phyloP scores from a whole-genome alignment of 2,113 vertebrate species.

The Hydrochoerus hydrochaeris region DNA sequence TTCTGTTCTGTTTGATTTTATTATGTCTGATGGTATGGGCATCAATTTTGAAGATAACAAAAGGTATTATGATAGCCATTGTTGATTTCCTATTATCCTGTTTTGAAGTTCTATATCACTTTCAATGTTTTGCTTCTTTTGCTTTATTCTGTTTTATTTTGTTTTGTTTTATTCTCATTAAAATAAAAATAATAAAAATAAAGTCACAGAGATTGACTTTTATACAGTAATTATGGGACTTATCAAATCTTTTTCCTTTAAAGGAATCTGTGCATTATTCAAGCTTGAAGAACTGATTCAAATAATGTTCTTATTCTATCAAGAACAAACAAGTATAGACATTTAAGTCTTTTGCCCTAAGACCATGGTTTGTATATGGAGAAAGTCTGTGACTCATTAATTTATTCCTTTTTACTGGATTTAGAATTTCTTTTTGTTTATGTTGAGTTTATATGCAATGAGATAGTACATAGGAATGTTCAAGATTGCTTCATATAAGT shows the following conservation, averaged over 20 bases:
- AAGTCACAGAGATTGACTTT: neutral
- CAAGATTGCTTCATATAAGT: neutral
- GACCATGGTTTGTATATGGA: neutral
- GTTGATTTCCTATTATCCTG: too few species aligned
- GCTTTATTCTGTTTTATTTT: too few species aligned
- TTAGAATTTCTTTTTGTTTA: constrained; percentile 6
- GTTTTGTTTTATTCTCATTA: too few species aligned
- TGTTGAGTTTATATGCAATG: neutral
- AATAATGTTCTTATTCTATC: constrained; percentile 9
- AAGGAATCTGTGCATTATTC: constrained; percentile 14
- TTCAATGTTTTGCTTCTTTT: too few species aligned
- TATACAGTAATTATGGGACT: neutral
- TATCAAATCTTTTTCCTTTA: neutral
- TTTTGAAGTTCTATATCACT: too few species aligned
- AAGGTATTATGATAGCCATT: too few species aligned
- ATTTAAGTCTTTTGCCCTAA: neutral
- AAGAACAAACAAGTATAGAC: neutral
- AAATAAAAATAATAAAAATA: too few species aligned
- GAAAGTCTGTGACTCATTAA: neutral
- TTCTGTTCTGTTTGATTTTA: too few species aligned
- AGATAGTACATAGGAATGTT: neutral
- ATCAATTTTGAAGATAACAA: too few species aligned
- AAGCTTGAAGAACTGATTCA: neutral
- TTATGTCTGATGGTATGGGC: too few species aligned
- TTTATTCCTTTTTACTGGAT: neutral